A percentile compares a stretch with the other conserved stretches of the same genome.
Conservation (phyloP, 2,113 vertebrate genomes). For the Riparia riparia region DNA sequence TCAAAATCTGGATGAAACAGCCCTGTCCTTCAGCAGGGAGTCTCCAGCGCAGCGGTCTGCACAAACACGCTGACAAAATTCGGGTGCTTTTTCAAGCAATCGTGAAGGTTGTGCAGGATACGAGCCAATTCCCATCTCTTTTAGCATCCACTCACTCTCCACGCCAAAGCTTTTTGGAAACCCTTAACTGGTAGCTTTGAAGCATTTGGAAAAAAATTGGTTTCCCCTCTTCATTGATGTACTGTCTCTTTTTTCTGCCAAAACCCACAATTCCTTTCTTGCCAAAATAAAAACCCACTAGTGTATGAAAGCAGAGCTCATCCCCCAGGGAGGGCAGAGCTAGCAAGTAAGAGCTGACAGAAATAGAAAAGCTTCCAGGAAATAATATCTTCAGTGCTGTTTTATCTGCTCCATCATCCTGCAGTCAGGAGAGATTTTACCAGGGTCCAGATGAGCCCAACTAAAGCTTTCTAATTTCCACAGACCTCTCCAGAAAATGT, state of each 20-base stretch:
- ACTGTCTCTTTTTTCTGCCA: constrained; percentile 69
- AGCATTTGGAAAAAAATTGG: constrained; percentile 40
- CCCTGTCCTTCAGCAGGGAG: background rate
- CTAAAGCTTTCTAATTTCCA: background rate
- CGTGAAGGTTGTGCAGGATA: constrained; percentile 10
- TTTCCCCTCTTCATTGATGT: constrained; percentile 62
- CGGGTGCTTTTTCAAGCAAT: background rate
- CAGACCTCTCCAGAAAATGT: background rate
- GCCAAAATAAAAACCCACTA: constrained; percentile 62
- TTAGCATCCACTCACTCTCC: constrained; percentile 34
- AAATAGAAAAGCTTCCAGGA: constrained; percentile 66
- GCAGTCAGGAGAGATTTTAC: constrained; percentile 8
- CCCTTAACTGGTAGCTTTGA: constrained; percentile 46
- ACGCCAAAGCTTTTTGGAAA: constrained; percentile 60
- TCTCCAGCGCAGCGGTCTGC: constrained; percentile 22
- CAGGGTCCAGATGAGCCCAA: background rate
- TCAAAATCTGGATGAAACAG: background rate
- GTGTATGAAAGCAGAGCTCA: constrained; percentile 51
- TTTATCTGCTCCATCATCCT: constrained; percentile 46
- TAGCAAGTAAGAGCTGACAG: constrained; percentile 48
- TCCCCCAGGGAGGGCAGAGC: constrained; percentile 40
- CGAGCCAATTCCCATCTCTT: constrained; percentile 50
- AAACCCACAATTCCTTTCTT: constrained; percentile 44
- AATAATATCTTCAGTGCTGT: constrained; percentile 41
- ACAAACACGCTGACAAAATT: constrained; percentile 15